These are phyloP conservation scores for Phaethon lepturus DNA, from an alignment of 2,113 vertebrate species.

Conservation along the genomic window DNA sequence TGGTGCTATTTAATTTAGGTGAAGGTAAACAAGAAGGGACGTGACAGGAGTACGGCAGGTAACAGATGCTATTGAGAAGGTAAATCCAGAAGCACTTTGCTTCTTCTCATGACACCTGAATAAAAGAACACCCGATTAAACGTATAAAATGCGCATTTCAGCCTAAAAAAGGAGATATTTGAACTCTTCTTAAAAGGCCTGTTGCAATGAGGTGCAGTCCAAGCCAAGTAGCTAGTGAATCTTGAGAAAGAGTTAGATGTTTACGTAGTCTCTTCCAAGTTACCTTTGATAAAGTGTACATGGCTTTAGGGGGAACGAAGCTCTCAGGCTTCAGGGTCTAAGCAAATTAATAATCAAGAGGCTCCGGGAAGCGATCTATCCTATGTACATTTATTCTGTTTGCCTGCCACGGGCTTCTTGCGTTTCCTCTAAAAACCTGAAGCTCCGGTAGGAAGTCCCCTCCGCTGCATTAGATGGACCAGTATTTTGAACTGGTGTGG, in stretches of 20 bases:
- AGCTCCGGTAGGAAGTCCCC: background rate
- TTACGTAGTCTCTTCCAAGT: background rate
- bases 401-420: background rate
- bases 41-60: accelerated
- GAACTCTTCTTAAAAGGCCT: background rate
- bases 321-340: background rate
- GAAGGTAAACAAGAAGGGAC: slow-evolving; percentile 41
- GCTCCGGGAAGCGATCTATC: accelerated
- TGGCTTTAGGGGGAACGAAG: background rate
- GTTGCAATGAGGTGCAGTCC: background rate
- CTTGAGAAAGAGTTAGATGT: background rate
- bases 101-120: background rate
- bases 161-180: background rate
- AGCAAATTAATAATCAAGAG: background rate
- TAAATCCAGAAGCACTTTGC: slow-evolving; percentile 23
- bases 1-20: slow-evolving; percentile 11
- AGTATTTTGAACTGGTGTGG: background rate
- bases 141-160: background rate
- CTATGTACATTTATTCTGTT: accelerated
- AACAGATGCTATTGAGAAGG: background rate
- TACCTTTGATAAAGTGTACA: background rate
- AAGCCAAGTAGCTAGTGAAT: background rate
- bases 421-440: background rate
- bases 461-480: accelerated
- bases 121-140: slow-evolving; percentile 8